Percentiles rank a stretch among this genome's conserved stretches.
Evolutionary conservation across 2,888 invertebrate genomes (phyloP).

Genomic region (Agrotis exclamationis): DNA sequence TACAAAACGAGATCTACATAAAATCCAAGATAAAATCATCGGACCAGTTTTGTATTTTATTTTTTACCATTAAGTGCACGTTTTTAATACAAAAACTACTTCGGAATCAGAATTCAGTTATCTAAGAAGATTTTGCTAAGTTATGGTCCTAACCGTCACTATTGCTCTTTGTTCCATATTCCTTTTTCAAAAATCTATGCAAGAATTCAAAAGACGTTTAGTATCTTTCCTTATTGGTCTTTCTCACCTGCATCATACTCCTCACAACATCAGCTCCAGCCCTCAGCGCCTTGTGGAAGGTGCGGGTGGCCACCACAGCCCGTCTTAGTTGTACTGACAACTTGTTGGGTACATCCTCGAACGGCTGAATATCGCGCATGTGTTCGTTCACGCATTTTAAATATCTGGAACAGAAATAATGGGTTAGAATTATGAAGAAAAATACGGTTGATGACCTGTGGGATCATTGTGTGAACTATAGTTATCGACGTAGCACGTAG

Average conservation of each 20-base stretch:
- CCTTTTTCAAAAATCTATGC: neutral
- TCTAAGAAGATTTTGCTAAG: too few relatives aligned
- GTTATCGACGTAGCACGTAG: neutral
- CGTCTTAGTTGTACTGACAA: constrained; percentile 97
- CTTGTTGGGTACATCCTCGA: constrained; percentile 98
- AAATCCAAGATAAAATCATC: neutral
- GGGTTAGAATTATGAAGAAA: neutral
- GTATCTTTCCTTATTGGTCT: too few relatives aligned
- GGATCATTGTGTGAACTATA: neutral
- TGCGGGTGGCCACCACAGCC: constrained; percentile 98
- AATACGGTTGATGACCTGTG: neutral
- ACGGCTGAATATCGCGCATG: constrained; percentile 98
- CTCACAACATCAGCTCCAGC: constrained; percentile 96
- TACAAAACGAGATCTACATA: neutral
- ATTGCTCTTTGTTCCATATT: neutral
- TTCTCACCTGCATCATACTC: constrained; percentile 93
- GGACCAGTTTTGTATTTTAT: neutral
- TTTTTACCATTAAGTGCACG: rapidly evolving
- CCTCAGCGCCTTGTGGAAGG: constrained; percentile 97
- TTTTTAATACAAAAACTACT: neutral
- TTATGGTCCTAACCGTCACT: too few relatives aligned
- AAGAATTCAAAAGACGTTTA: neutral
- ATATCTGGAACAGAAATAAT: constrained; percentile 90
- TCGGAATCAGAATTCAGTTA: too few relatives aligned
- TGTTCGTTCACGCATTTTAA: constrained; percentile 96